Conservation (phyloP, 2,113 vertebrate species). For the Burhinus bistriatus region DNA sequence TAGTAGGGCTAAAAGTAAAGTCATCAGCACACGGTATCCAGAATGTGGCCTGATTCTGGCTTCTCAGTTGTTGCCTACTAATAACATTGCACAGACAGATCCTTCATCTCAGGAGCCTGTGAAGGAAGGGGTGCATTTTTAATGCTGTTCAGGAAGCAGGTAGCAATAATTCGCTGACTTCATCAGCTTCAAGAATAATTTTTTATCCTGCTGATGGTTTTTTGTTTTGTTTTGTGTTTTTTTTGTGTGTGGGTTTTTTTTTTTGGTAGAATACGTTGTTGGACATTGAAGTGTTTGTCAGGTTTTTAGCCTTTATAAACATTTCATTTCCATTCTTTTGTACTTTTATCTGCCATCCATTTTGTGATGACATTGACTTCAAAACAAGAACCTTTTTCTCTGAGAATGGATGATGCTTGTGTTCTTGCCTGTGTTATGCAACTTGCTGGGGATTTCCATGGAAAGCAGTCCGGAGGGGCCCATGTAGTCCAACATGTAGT, state of each 20-base stretch:
- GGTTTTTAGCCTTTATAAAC: background rate
- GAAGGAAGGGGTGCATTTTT: background rate
- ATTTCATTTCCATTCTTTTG: background rate
- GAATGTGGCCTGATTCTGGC: background rate
- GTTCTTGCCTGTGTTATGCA: background rate
- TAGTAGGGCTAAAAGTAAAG: background rate
- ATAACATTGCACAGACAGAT: background rate
- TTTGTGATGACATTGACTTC: background rate
- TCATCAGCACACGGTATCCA: background rate
- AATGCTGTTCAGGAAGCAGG: background rate
- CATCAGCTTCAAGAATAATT: fast-evolving
- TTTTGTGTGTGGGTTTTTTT: too few relatives aligned
- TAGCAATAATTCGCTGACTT: background rate
- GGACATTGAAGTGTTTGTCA: background rate
- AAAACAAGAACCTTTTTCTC: background rate
- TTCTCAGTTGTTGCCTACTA: background rate
- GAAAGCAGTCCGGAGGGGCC: background rate
- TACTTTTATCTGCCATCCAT: background rate
- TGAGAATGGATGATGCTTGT: background rate
- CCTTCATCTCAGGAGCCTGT: background rate
- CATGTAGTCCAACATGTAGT: background rate
- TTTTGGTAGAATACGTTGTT: background rate
- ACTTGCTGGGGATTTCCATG: fast-evolving
- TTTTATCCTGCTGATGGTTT: background rate
- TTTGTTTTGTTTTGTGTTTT: background rate